Evolutionary conservation across 2,797 vertebrate genomes (phyloP), one percentile per base, ranked within the genome.

Genomic region (Acanthopagrus latus): DNA sequence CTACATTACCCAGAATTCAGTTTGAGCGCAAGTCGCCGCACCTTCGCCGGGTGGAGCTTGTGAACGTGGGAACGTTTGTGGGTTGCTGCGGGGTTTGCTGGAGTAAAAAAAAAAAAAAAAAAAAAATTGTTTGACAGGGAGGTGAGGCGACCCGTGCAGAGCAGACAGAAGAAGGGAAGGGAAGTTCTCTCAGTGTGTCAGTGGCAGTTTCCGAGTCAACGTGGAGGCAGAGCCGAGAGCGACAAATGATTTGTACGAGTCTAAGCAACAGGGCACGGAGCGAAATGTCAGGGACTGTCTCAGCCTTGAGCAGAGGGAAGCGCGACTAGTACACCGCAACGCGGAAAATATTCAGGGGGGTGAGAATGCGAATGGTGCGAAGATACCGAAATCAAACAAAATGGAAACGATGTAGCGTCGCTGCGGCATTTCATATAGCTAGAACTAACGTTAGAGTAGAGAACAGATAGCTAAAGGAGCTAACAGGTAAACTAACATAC

Each of bases 261-360:
- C 74, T 70, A 85, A 96, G 95, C 95, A 95, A 96, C 95, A 96
- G 94, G 95, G 93, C 93, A 83, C 86, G 63, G 82, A 83, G 87
- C 56, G 89, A 89, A 82, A 95, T 95, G 94, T 86, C 92, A 89
- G 86, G 58, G 88, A 88, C 58, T 51, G 68, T 71, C 38, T 81
- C 83, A 85, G 85, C 80, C 85, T 51, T 41, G 76, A 83, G 91
- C 72, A 56, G 9, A 73, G 86, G 88, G 71, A 86, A 83, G 84
- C 84, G 88, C 87, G 76, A 89, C 80, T 91, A 86, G 83, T 86
- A 56, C 75, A 83, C 89, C 91, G 93, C 93, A 91, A 91, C 94
- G 92, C 92, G 92, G 92, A 94, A 92, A 82, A 71, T 74, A 82
- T 72, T 74, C 72, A 69, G 78, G 54, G 84, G 81, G 81, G 91